A percentile compares a stretch with the other conserved stretches of the same genome.
Conservation (phyloP, 1,140 invertebrate genomes). For the Hyles vespertilio region DNA sequence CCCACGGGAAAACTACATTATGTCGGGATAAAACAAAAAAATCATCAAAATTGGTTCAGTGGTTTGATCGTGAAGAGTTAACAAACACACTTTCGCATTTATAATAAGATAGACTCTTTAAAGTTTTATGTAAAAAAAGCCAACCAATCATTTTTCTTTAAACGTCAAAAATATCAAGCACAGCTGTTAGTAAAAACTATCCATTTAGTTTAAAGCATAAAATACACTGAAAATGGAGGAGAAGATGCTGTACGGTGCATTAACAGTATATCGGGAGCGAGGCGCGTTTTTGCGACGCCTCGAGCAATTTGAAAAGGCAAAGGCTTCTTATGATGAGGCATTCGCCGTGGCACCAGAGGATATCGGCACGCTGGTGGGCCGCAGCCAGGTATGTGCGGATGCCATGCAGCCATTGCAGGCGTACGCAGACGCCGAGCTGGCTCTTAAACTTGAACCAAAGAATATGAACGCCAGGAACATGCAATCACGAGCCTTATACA, state of each 20-base stretch:
- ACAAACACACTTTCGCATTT: too few relatives aligned
- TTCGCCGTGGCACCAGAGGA: slow-evolving; percentile 66
- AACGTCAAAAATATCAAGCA: too few relatives aligned
- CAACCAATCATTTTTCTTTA: too few relatives aligned
- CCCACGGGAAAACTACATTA: too few relatives aligned
- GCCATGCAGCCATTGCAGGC: slow-evolving; percentile 71
- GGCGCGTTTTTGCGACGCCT: slow-evolving; percentile 70
- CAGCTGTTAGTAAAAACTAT: too few relatives aligned
- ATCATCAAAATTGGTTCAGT: too few relatives aligned
- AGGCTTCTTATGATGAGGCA: slow-evolving; percentile 71
- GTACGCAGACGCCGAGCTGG: slow-evolving; percentile 70
- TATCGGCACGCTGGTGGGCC: slow-evolving; percentile 66
- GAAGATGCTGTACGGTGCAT: slow-evolving; percentile 69
- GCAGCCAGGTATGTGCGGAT: slow-evolving; percentile 70
- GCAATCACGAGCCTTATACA: slow-evolving; percentile 74
- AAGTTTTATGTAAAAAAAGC: too few relatives aligned
- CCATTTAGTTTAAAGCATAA: too few relatives aligned
- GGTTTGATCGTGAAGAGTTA: too few relatives aligned
- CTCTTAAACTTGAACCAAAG: slow-evolving; percentile 62
- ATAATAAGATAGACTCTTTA: too few relatives aligned
- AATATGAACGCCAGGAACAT: slow-evolving; percentile 71
- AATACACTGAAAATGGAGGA: slow-evolving; percentile 45
- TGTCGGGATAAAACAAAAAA: too few relatives aligned
- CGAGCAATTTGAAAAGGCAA: slow-evolving; percentile 71
- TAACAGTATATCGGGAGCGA: slow-evolving; percentile 72